Evolutionary conservation across 2,888 invertebrate species (phyloP).

Genomic region (Frankliniella intonsa): DNA sequence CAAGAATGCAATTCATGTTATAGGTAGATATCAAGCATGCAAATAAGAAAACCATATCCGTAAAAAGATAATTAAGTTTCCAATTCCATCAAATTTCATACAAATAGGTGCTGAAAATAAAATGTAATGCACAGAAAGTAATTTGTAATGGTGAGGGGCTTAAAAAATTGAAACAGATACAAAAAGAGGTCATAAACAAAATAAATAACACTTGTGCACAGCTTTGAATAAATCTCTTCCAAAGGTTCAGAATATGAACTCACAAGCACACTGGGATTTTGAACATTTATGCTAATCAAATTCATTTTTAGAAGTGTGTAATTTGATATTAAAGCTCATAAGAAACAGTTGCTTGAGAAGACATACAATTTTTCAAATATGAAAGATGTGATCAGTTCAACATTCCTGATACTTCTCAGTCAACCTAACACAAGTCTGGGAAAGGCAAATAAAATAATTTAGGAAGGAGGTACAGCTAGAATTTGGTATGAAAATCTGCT

Average conservation of each 20-base stretch:
- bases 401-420: background rate
- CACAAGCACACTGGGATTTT: background rate
- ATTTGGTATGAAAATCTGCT: too few relatives aligned
- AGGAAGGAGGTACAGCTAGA: too few relatives aligned
- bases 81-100: background rate
- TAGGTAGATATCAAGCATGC: background rate
- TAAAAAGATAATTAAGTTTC: too few relatives aligned
- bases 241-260: background rate
- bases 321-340: background rate
- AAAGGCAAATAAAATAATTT: background rate
- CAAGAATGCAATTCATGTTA: background rate
- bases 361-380: too few relatives aligned
- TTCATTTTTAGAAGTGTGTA: background rate
- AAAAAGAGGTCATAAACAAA: background rate
- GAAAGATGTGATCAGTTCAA: too few relatives aligned
- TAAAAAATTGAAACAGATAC: background rate
- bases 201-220: background rate
- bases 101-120: conserved; percentile 3
- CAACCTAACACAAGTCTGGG: background rate
- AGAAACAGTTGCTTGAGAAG: too few relatives aligned
- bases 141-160: background rate
- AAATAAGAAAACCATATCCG: background rate
- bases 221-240: background rate
- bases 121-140: background rate
- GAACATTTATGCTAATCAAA: background rate